A percentile compares a stretch with the other conserved stretches of the same genome.
These are phyloP conservation scores for Glaucidium brasilianum DNA, from an alignment of 2,113 vertebrate genomes.

Conservation along the genomic window DNA sequence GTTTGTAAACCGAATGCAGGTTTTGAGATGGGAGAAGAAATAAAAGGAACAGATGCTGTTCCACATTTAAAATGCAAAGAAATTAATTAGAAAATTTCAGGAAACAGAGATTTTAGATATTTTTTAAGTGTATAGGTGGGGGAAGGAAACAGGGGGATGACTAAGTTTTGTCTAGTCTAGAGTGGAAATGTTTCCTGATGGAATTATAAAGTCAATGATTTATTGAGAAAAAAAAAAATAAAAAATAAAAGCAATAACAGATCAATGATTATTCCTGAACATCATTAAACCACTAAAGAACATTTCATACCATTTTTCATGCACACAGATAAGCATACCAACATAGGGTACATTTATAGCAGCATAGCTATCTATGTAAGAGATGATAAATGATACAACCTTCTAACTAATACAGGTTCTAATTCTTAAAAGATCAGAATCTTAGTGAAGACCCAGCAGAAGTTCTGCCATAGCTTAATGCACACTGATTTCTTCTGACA, in stretches of 20 bases:
- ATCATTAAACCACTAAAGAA: neutral
- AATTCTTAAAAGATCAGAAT: neutral
- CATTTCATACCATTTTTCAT: neutral
- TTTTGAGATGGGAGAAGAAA: neutral
- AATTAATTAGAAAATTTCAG: neutral
- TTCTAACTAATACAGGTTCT: neutral
- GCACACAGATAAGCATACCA: neutral
- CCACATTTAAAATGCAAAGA: neutral
- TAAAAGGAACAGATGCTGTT: neutral
- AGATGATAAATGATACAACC: neutral
- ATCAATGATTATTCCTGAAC: neutral
- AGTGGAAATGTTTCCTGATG: neutral
- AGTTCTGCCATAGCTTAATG: neutral
- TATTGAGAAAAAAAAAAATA: no score
- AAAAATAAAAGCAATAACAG: neutral
- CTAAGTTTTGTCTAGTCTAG: neutral
- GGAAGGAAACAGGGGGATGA: neutral
- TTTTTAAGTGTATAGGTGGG: neutral
- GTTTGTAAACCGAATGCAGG: neutral
- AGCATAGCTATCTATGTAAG: neutral
- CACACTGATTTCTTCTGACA: neutral
- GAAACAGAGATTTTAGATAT: neutral
- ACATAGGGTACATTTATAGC: neutral
- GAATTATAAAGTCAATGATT: neutral
- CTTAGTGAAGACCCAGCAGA: neutral